Evolutionary conservation across 1,140 invertebrate species (phyloP).

Genomic region (Charaxes varanes): DNA sequence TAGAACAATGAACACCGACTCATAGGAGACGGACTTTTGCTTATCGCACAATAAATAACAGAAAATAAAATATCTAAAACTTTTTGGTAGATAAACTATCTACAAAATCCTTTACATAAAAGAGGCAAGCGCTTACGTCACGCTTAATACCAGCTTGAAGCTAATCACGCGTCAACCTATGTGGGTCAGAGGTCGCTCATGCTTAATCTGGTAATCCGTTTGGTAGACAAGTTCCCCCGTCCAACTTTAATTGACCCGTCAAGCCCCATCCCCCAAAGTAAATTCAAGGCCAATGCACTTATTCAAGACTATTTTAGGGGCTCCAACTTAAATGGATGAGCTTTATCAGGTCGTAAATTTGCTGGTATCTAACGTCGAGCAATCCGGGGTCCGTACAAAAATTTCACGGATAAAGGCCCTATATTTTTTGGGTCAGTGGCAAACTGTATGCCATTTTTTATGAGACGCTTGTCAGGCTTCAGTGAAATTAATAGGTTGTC

Average conservation of each 20-base stretch:
- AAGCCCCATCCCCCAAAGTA: conserved; percentile 5
- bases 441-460: conserved; percentile 19
- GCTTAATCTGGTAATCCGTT: conserved; percentile 67
- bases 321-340: conserved; percentile 37
- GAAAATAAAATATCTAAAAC: too few species aligned
- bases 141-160: conserved; percentile 18
- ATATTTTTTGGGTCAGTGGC: conserved; percentile 20
- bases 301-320: conserved; percentile 28
- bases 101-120: conserved; percentile 6
- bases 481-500: conserved; percentile 15
- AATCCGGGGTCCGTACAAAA: conserved; percentile 38
- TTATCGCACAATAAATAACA: too few species aligned
- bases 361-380: conserved; percentile 53
- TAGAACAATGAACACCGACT: neutral
- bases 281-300: conserved; percentile 5
- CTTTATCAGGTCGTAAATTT: conserved; percentile 69
- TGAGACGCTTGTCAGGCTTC: conserved; percentile 10
- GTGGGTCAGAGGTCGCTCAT: conserved; percentile 54
- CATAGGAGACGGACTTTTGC: too few species aligned
- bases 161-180: conserved; percentile 56
- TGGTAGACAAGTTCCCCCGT: conserved; percentile 52
- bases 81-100: too few species aligned
- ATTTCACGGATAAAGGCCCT: conserved; percentile 25
- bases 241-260: conserved; percentile 37
- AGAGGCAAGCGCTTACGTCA: conserved; percentile 6